Conservation (phyloP, 2,113 vertebrate genomes). For the Uria lomvia region DNA sequence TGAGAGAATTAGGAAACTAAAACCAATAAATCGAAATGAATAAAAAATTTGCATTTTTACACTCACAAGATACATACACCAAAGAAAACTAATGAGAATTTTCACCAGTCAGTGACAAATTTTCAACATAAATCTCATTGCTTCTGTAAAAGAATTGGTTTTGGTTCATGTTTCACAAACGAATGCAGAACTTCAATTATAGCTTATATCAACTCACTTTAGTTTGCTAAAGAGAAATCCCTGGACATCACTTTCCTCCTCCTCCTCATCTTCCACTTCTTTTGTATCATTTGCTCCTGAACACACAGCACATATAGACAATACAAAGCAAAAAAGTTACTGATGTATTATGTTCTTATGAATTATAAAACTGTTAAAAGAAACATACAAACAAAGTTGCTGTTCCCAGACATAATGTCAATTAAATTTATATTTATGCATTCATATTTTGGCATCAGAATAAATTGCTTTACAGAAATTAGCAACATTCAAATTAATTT, state of each 20-base stretch:
- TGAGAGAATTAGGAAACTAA: background rate
- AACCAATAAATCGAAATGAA: background rate
- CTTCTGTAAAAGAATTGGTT: background rate
- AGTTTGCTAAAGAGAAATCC: conserved; percentile 91
- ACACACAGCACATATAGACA: background rate
- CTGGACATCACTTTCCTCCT: conserved; percentile 80
- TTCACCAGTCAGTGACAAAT: background rate
- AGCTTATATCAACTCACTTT: conserved; percentile 78
- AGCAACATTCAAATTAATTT: background rate
- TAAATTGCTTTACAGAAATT: background rate
- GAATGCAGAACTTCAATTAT: background rate
- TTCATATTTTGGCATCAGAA: background rate
- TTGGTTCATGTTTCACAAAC: background rate
- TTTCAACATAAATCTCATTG: background rate
- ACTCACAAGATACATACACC: background rate
- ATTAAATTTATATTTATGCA: background rate
- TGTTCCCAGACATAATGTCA: background rate
- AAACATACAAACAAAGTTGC: background rate
- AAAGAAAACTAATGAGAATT: background rate
- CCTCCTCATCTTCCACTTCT: conserved; percentile 71
- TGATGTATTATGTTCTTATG: background rate
- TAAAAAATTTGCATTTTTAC: background rate
- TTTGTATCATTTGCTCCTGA: conserved; percentile 76
- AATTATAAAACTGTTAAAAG: background rate
- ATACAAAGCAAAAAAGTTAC: background rate